Evolutionary conservation across 2,888 invertebrate species (phyloP), one percentile per base, ranked within the genome.

Genomic region (Stenchaetothrips biformis): DNA sequence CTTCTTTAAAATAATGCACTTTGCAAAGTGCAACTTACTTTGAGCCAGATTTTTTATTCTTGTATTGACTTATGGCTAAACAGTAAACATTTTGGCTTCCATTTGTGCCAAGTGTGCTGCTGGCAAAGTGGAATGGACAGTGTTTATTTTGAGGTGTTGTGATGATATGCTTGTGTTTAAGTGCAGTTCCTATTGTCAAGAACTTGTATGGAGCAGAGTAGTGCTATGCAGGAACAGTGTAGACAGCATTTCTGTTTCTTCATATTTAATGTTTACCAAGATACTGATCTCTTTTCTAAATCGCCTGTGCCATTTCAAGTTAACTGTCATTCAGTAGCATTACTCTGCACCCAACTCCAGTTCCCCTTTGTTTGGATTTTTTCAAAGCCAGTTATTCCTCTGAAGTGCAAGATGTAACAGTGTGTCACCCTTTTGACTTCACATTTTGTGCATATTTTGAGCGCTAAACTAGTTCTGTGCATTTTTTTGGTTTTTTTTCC

Each of bases 201-300:
- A 11, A 25, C 67, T 74, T 25, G 11, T 74, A 25, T 74, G 67
- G 67, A 74, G 67, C 67, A 74, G 67, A 74, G 67, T 74, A 21
- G 67, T 74, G 67, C 67, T 74, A 74, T 74, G 67, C 67, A 74
- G 21, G 11, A 74, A 25, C 21, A 25, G 25, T 21, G 37, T 25
- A 25, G 25, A 25, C 21, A 25, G 25, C 67, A 25, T 74, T 74
- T 74, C 25, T 25, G 25, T 25, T 74, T 2, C 21, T 74, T 74
- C 67, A 74, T 74, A 25, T 74, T 3, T 74, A 74, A 74, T 74
- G 67, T 25, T 74, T 74, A 74, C 67, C 67, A 74, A 74, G 67
- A 25, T 74, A 74, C 67, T 74, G 67, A 74, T 74, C 67, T 74
- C 67, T 74, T 74, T 74, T 74, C 67, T 74, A 74, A 74, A 74